Percentiles rank a stretch among this genome's conserved stretches.
phyloP scores from a whole-genome alignment of 1,140 invertebrate species.

The Cydia fagiglandana region DNA sequence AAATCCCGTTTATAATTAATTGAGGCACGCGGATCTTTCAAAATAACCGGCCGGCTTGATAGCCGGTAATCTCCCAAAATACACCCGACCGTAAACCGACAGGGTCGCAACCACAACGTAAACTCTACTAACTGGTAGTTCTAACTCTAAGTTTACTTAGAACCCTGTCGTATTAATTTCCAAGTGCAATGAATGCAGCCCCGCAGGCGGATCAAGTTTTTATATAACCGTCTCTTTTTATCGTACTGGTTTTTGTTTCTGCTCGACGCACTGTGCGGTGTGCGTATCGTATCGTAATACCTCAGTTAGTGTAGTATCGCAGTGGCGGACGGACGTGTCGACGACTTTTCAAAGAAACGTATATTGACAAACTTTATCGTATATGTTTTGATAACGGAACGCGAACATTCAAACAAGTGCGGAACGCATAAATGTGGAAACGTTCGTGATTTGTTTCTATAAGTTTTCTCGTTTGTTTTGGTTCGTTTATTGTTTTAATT shows the following conservation, averaged over 20 bases:
- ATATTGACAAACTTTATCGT: constrained; percentile 74
- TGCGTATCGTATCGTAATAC: not conserved
- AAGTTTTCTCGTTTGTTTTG: constrained; percentile 33
- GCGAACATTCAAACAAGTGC: constrained; percentile 38
- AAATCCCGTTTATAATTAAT: constrained; percentile 37
- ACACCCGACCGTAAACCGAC: constrained; percentile 23
- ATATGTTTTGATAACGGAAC: constrained; percentile 62
- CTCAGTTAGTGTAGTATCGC: constrained; percentile 60
- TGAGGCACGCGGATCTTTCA: constrained; percentile 36
- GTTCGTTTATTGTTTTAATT: constrained; percentile 50
- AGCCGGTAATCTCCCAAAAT: constrained; percentile 34
- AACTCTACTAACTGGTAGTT: constrained; percentile 11
- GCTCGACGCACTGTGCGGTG: constrained; percentile 25
- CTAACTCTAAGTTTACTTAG: constrained; percentile 32
- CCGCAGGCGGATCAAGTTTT: constrained; percentile 32
- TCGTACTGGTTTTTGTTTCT: constrained; percentile 32
- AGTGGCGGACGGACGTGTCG: constrained; percentile 35
- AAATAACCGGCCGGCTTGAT: constrained; percentile 34
- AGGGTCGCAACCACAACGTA: constrained; percentile 30
- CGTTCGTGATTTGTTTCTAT: constrained; percentile 38
- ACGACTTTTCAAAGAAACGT: constrained; percentile 45
- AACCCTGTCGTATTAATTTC: constrained; percentile 40
- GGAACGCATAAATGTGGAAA: not conserved
- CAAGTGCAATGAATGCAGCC: constrained; percentile 57
- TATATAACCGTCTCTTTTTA: constrained; percentile 50